These are phyloP conservation scores for Reticulitermes lucifugus DNA, from an alignment of 2,888 invertebrate species.

Conservation along the genomic window DNA sequence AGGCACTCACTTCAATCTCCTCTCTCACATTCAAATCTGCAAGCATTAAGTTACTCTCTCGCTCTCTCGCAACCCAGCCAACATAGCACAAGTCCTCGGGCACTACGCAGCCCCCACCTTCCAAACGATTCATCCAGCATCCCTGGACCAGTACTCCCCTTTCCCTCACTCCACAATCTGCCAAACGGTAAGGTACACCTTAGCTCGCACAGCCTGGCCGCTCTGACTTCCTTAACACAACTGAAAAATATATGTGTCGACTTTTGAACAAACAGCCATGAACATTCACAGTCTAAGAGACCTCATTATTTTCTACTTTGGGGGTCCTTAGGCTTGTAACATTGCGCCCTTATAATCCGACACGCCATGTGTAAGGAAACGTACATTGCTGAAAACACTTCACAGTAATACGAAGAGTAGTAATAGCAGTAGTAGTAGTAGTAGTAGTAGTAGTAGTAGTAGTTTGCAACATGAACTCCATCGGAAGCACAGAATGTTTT, in stretches of 20 bases:
- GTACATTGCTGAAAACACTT: not conserved
- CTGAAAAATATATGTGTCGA: too few relatives aligned
- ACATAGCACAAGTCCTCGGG: constrained; percentile 18
- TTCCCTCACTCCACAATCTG: not conserved
- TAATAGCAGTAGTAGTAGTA: not conserved
- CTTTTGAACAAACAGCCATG: too few relatives aligned
- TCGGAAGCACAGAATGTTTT: too few relatives aligned
- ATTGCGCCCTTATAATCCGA: not conserved
- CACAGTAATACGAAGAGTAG: not conserved
- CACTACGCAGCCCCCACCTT: not conserved
- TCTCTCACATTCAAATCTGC: constrained; percentile 15
- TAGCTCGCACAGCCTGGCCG: too few relatives aligned
- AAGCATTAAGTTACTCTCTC: constrained; percentile 20
- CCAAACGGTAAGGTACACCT: constrained; percentile 21
- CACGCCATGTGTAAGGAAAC: too few relatives aligned
- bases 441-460: too few relatives aligned
- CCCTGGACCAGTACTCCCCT: constrained; percentile 22
- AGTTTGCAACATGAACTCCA: too few relatives aligned
- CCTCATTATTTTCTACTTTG: too few relatives aligned
- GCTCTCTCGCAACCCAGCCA: constrained; percentile 6
- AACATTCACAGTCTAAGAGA: too few relatives aligned
- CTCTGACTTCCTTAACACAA: too few relatives aligned
- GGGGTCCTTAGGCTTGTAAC: too few relatives aligned
- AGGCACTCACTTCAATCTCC: constrained; percentile 28
- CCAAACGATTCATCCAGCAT: constrained; percentile 1